phyloP scores from a whole-genome alignment of 1,140 invertebrate species.

The Pristionchus pacificus region DNA sequence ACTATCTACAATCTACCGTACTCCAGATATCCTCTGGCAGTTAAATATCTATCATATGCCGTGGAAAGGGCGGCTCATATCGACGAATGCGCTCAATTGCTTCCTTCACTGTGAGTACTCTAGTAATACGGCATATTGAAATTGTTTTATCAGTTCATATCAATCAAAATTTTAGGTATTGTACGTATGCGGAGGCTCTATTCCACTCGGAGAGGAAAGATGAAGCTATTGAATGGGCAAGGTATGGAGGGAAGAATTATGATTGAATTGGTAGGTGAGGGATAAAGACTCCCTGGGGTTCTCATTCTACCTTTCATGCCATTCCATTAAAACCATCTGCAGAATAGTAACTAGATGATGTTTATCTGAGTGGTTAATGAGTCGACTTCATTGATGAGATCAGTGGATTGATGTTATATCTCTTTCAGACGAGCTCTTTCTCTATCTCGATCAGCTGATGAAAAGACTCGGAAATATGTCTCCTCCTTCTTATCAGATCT shows the following conservation, averaged over 20 bases:
- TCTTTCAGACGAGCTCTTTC: neutral
- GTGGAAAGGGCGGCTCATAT: conserved; percentile 44
- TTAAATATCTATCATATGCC: conserved; percentile 48
- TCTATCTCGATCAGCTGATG: conserved; percentile 14
- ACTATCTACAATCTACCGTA: neutral
- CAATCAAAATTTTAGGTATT: conserved; percentile 50
- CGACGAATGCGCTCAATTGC: conserved; percentile 33
- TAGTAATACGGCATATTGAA: neutral
- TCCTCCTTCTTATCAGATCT: conserved; percentile 34
- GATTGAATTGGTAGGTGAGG: too few species aligned
- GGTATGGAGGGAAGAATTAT: conserved; percentile 13
- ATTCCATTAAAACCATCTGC: too few species aligned
- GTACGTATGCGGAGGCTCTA: conserved; percentile 55
- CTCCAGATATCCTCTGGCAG: conserved; percentile 38
- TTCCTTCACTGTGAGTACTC: conserved; percentile 15
- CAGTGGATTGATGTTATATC: too few species aligned
- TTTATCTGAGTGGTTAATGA: too few species aligned
- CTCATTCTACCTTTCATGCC: too few species aligned
- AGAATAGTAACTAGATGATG: too few species aligned
- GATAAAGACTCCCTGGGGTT: too few species aligned
- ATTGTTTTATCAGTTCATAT: neutral
- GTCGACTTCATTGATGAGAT: too few species aligned
- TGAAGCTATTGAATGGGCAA: conserved; percentile 49
- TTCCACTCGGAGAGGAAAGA: conserved; percentile 51
- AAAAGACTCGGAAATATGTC: conserved; percentile 26